Conservation (phyloP, 2,113 vertebrate species). For the Canis aureus region DNA sequence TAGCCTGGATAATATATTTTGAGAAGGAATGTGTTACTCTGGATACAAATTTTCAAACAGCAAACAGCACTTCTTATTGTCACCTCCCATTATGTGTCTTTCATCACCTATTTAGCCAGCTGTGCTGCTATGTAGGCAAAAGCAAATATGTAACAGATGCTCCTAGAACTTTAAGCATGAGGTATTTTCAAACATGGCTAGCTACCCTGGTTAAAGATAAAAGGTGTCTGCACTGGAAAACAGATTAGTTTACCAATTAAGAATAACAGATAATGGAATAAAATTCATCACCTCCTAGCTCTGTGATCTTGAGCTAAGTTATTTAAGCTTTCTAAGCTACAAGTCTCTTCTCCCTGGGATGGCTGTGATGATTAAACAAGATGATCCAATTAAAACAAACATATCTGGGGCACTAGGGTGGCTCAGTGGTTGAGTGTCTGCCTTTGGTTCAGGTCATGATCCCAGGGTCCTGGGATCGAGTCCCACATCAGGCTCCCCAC, state of each 20-base stretch:
- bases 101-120: constrained; percentile 29
- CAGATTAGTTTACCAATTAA: constrained; percentile 9
- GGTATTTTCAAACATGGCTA: neutral
- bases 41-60: constrained; percentile 25
- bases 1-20: neutral
- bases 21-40: neutral
- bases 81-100: constrained; percentile 2
- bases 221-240: neutral
- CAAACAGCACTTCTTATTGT: constrained; percentile 51
- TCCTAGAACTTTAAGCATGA: neutral
- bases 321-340: neutral
- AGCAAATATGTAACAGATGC: constrained; percentile 31
- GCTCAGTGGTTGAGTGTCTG: too few species aligned
- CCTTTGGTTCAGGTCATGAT: too few species aligned
- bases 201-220: neutral
- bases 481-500: too few species aligned
- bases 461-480: too few species aligned
- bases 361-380: neutral
- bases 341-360: neutral
- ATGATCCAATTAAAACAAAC: neutral
- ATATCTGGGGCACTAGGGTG: neutral
- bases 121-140: neutral
- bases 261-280: neutral
- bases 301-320: neutral
- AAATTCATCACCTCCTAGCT: neutral